A percentile compares a stretch with the other conserved stretches of the same genome.
Conservation (phyloP, 2,113 vertebrate species). For the Scomber scombrus region DNA sequence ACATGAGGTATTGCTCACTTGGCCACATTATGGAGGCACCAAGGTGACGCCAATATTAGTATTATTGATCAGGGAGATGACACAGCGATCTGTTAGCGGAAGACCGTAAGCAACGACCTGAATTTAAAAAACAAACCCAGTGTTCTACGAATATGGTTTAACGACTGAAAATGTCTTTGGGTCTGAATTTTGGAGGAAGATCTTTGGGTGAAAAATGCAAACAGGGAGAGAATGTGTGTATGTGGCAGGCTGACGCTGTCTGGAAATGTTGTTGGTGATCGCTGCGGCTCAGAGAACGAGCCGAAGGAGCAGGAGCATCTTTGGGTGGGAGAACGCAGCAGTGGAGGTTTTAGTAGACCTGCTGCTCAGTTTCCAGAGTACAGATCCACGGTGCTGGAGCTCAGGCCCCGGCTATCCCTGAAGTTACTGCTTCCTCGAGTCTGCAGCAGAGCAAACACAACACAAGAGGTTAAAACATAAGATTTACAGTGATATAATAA, state of each 20-base stretch:
- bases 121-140: constrained; percentile 7
- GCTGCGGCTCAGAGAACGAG: background rate
- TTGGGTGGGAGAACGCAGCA: constrained; percentile 10
- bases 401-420: constrained; percentile 82
- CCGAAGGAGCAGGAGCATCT: constrained; percentile 7
- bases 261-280: constrained; percentile 27
- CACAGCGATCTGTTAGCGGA: background rate
- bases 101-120: constrained; percentile 1
- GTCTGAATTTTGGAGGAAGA: constrained; percentile 5
- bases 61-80: background rate
- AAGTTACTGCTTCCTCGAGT: constrained; percentile 63
- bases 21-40: constrained; percentile 44
- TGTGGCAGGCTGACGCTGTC: background rate
- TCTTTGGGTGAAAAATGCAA: constrained; percentile 53
- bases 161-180: constrained; percentile 40
- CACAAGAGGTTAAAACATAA: background rate
- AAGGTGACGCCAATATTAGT: background rate
- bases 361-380: constrained; percentile 79
- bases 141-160: background rate
- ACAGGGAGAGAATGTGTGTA: background rate
- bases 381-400: constrained; percentile 86
- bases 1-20: constrained; percentile 44
- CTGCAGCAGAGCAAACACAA: constrained; percentile 52
- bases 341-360: background rate
- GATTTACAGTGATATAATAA: background rate